Percentiles rank a stretch among this genome's conserved stretches.
Conservation (phyloP, 2,797 vertebrate species). For the Triplophysa yarkandensis region DNA sequence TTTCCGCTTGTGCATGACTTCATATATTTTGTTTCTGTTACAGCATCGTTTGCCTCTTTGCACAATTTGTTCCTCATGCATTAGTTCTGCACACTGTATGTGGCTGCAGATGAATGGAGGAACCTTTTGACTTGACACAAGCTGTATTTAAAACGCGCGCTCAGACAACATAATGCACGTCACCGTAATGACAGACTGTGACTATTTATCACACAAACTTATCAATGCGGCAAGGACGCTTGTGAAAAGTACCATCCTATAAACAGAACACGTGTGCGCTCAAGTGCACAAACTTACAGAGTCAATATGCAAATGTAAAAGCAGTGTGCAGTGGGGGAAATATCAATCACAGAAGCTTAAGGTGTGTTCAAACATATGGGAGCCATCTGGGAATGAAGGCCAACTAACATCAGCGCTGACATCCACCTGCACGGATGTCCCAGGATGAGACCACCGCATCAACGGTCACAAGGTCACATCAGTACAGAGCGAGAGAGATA, state of each 20-base stretch:
- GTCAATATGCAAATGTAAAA: conserved; percentile 22
- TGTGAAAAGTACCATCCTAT: conserved; percentile 11
- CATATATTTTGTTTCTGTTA: conserved; percentile 58
- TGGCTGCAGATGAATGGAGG: conserved; percentile 66
- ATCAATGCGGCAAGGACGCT: conserved; percentile 39
- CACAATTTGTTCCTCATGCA: conserved; percentile 70
- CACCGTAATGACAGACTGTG: conserved; percentile 3
- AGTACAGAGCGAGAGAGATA: neutral
- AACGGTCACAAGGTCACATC: conserved; percentile 39
- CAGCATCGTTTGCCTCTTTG: conserved; percentile 62
- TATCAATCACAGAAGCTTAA: conserved; percentile 40
- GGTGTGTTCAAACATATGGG: conserved; percentile 28
- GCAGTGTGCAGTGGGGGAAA: neutral
- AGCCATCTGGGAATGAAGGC: conserved; percentile 46
- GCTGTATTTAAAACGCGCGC: conserved; percentile 56
- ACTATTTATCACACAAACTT: conserved; percentile 40
- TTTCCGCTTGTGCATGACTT: conserved; percentile 59
- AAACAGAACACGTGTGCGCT: conserved; percentile 25
- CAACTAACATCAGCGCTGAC: conserved; percentile 26
- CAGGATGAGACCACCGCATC: conserved; percentile 14
- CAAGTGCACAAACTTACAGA: neutral
- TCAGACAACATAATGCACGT: conserved; percentile 46
- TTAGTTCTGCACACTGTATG: conserved; percentile 59
- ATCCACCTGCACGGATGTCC: conserved; percentile 15
- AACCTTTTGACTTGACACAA: conserved; percentile 64